Evolutionary conservation across 1,140 invertebrate species (phyloP).

Genomic region (Dinothrombium tinctorium): DNA sequence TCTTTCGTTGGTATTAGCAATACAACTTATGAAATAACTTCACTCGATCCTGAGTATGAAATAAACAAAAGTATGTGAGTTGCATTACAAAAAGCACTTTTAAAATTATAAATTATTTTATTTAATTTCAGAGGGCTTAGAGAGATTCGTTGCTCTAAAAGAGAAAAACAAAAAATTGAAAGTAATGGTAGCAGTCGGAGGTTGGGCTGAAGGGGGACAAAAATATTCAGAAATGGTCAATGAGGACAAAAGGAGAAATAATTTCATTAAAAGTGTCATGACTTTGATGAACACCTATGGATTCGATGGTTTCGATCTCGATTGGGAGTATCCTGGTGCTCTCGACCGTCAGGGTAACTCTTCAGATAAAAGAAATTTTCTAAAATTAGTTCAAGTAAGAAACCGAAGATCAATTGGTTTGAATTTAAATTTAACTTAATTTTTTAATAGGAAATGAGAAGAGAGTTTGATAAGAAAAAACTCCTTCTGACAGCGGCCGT

Average conservation of each 20-base stretch:
- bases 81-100: not conserved
- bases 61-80: slow-evolving; percentile 12
- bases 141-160: slow-evolving; percentile 50
- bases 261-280: slow-evolving; percentile 19
- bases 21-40: slow-evolving; percentile 39
- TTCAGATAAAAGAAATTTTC: slow-evolving; percentile 10
- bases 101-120: not conserved
- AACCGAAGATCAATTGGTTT: not conserved
- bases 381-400: slow-evolving; percentile 25
- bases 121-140: slow-evolving; percentile 33
- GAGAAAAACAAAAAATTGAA: slow-evolving; percentile 44
- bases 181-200: slow-evolving; percentile 48
- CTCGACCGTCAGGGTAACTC: slow-evolving; percentile 7
- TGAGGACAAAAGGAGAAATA: slow-evolving; percentile 13
- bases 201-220: slow-evolving; percentile 19
- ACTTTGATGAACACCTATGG: slow-evolving; percentile 18
- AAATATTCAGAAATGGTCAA: slow-evolving; percentile 22
- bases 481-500: slow-evolving; percentile 25
- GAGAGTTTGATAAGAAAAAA: slow-evolving; percentile 40
- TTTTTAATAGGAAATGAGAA: slow-evolving; percentile 32
- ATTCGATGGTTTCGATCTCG: slow-evolving; percentile 24
- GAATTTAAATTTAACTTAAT: not conserved
- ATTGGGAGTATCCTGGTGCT: slow-evolving; percentile 37
- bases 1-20: slow-evolving; percentile 67
- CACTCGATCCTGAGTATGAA: slow-evolving; percentile 42